Conservation (phyloP, 2,113 vertebrate genomes). For the Hippocampus abdominalis region DNA sequence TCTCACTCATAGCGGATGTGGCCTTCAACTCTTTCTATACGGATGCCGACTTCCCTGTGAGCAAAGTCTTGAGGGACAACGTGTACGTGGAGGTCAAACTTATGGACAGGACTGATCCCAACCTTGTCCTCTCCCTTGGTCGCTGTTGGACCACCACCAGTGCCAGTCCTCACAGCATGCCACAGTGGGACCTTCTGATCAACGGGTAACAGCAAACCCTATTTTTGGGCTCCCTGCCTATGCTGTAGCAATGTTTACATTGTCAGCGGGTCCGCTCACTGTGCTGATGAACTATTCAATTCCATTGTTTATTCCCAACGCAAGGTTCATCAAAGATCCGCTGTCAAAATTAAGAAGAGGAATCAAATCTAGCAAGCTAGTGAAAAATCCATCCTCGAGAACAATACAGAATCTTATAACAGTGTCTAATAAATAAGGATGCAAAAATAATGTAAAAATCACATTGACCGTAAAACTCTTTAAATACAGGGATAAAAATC, state of each 20-base stretch:
- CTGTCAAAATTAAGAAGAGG: not conserved
- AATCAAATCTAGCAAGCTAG: not conserved
- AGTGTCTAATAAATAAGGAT: too few species aligned
- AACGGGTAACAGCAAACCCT: constrained; percentile 43
- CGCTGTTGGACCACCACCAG: constrained; percentile 57
- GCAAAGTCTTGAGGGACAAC: constrained; percentile 70
- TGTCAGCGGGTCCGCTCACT: not conserved
- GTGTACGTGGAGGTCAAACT: constrained; percentile 78
- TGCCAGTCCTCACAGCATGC: constrained; percentile 38
- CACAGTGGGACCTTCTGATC: constrained; percentile 60
- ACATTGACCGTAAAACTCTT: too few species aligned
- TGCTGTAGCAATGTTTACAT: not conserved
- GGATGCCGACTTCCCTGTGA: constrained; percentile 61
- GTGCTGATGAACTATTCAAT: not conserved
- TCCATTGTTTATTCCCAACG: not conserved
- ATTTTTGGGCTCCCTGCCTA: not conserved
- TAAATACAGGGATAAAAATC: too few species aligned
- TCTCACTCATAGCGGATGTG: constrained; percentile 41
- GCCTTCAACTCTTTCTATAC: constrained; percentile 62
- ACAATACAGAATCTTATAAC: not conserved
- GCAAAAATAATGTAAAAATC: too few species aligned
- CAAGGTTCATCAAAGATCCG: not conserved
- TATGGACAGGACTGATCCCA: constrained; percentile 72
- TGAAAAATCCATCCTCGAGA: not conserved
- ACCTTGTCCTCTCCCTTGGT: constrained; percentile 56